Conservation (phyloP, 2,797 vertebrate genomes). For the Pagetopsis macropterus region DNA sequence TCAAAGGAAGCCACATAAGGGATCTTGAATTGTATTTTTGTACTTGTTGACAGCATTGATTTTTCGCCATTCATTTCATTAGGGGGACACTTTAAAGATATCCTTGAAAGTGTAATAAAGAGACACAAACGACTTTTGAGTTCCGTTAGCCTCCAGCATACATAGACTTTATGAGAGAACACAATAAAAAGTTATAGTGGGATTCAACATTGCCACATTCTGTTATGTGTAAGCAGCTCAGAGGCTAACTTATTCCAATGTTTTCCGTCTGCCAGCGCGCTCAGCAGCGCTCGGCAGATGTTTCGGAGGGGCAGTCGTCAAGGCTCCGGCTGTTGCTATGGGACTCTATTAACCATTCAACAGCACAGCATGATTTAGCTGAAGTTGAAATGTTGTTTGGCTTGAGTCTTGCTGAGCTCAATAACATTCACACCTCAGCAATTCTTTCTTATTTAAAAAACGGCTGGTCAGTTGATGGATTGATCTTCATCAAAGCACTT, state of each 20-base stretch:
- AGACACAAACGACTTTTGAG: constrained; percentile 7
- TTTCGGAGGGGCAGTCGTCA: constrained; percentile 32
- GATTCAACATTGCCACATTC: constrained; percentile 10
- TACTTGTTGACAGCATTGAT: constrained; percentile 1
- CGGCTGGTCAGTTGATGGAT: neutral
- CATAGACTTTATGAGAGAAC: constrained; percentile 25
- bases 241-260: constrained; percentile 34
- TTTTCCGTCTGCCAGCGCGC: constrained; percentile 24
- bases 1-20: neutral
- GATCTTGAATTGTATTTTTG: neutral
- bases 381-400: constrained; percentile 21
- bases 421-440: constrained; percentile 20
- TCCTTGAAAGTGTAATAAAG: constrained; percentile 3
- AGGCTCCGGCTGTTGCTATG: constrained; percentile 53
- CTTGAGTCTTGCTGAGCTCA: constrained; percentile 24
- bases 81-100: constrained; percentile 9
- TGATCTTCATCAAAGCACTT: neutral
- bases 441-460: neutral
- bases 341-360: constrained; percentile 43
- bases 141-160: constrained; percentile 8
- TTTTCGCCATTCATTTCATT: constrained; percentile 2
- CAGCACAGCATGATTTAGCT: constrained; percentile 29
- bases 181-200: constrained; percentile 30
- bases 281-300: constrained; percentile 55
- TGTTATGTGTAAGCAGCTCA: constrained; percentile 18